Conservation (phyloP, 2,113 vertebrate species). For the Apistogramma diplotaenia region DNA sequence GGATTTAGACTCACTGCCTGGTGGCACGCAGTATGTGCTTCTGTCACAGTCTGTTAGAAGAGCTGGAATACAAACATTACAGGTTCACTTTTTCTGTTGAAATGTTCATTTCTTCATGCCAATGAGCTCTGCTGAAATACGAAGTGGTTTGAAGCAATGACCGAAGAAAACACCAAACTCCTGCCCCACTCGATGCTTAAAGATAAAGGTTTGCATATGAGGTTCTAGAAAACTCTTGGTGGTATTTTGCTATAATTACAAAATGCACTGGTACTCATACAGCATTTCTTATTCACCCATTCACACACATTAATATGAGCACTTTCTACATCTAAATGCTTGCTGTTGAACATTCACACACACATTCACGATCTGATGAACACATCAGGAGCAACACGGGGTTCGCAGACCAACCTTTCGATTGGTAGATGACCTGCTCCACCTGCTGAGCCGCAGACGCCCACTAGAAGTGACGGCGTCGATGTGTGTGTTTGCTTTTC, state of each 20-base stretch:
- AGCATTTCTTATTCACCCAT: too few species aligned
- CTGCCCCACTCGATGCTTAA: not conserved
- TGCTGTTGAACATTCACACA: too few species aligned
- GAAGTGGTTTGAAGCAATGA: constrained; percentile 1
- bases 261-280: too few species aligned
- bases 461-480: not conserved
- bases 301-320: too few species aligned
- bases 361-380: too few species aligned
- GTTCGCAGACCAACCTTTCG: too few species aligned
- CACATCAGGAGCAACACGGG: too few species aligned
- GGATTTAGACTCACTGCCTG: not conserved
- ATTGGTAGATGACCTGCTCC: too few species aligned
- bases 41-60: not conserved
- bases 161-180: not conserved
- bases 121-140: not conserved
- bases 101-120: not conserved
- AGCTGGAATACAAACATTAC: not conserved
- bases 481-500: not conserved
- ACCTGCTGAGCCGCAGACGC: too few species aligned
- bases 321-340: too few species aligned
- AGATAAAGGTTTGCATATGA: not conserved
- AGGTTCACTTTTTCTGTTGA: not conserved
- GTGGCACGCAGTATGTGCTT: not conserved
- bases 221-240: not conserved
- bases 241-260: not conserved